These are phyloP conservation scores for Sylvietta virens DNA, from an alignment of 2,113 vertebrate species.

Conservation along the genomic window DNA sequence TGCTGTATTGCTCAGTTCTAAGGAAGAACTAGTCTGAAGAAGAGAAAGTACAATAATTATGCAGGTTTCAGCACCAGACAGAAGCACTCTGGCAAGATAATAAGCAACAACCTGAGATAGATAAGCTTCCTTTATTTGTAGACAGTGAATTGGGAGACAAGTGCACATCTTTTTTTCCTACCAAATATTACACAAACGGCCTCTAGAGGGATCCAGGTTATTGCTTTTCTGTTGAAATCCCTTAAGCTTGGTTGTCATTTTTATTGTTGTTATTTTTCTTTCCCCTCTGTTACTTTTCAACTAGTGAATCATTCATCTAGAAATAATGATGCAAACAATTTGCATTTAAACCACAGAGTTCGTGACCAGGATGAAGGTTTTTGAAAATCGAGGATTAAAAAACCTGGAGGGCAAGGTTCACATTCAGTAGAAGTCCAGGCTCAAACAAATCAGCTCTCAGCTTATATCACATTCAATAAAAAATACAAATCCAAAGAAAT, in stretches of 20 bases:
- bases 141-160: background rate
- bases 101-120: background rate
- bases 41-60: background rate
- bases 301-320: background rate
- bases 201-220: slow-evolving; percentile 77
- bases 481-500: background rate
- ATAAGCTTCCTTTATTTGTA: background rate
- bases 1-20: background rate
- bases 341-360: background rate
- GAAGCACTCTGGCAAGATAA: background rate
- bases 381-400: background rate
- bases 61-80: background rate
- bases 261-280: background rate
- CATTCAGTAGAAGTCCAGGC: background rate
- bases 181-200: slow-evolving; percentile 50
- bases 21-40: background rate
- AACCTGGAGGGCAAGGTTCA: background rate
- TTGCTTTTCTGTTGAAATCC: slow-evolving; percentile 53
- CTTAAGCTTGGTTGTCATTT: background rate
- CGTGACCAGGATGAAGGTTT: background rate
- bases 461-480: background rate
- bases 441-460: background rate
- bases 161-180: background rate
- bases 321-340: background rate
- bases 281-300: background rate